Percentiles rank a stretch among this genome's conserved stretches.
These are phyloP conservation scores for Ciona savignyi DNA, from an alignment of 23 tunicate species.

Conservation along the genomic window DNA sequence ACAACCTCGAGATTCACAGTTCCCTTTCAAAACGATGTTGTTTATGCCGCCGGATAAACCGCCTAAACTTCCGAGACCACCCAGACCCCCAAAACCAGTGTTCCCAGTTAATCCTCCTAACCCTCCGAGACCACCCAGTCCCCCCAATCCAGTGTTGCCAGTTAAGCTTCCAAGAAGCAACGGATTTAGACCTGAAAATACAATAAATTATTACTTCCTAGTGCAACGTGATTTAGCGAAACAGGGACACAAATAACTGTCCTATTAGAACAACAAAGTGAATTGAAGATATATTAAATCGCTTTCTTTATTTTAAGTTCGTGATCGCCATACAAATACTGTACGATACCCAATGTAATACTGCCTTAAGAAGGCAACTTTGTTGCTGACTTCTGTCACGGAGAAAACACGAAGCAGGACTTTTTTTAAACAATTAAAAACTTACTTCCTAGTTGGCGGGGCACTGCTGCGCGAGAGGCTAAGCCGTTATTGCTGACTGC, in stretches of 20 bases:
- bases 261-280: too few relatives aligned
- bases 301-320: too few relatives aligned
- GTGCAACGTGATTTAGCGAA: too few relatives aligned
- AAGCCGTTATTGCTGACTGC: neutral
- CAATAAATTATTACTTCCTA: too few relatives aligned
- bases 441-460: constrained; percentile 15
- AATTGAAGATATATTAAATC: too few relatives aligned
- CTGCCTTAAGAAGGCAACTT: too few relatives aligned
- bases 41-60: constrained; percentile 15
- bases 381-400: neutral
- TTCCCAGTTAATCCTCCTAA: constrained; percentile 6
- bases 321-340: too few relatives aligned
- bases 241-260: too few relatives aligned
- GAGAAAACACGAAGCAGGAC: neutral
- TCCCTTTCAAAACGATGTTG: constrained; percentile 17
- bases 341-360: too few relatives aligned
- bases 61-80: constrained; percentile 17
- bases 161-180: constrained; percentile 11
- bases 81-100: constrained; percentile 20
- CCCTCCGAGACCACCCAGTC: constrained; percentile 12
- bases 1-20: constrained; percentile 57
- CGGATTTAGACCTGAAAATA: too few relatives aligned
- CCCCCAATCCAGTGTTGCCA: constrained; percentile 3
- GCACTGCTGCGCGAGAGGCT: constrained; percentile 1
- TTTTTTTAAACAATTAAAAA: neutral